Evolutionary conservation across 1,140 invertebrate genomes (phyloP).

Genomic region (Archegozetes longisetosus): DNA sequence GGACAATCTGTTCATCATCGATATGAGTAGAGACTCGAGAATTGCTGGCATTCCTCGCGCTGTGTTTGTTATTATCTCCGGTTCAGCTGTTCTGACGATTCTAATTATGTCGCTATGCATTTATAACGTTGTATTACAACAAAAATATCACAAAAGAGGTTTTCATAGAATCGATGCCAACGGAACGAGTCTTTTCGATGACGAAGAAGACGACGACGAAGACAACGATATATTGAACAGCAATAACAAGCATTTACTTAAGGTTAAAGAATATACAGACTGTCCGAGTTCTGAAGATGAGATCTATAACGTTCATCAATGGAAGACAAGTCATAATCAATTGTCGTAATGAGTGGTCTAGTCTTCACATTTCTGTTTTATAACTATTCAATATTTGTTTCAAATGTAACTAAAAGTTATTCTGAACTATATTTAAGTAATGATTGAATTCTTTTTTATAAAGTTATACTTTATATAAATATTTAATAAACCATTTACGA

Average conservation of each 20-base stretch:
- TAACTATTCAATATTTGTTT: too few species aligned
- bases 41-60: constrained; percentile 52
- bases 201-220: background rate
- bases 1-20: constrained; percentile 38
- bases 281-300: background rate
- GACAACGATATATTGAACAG: background rate
- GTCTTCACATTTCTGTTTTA: too few species aligned
- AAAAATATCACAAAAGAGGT: background rate
- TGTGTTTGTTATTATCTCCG: constrained; percentile 39
- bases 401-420: too few species aligned
- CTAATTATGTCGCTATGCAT: constrained; percentile 8
- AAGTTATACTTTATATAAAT: too few species aligned
- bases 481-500: too few species aligned
- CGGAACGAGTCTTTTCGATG: background rate
- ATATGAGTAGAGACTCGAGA: constrained; percentile 42
- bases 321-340: background rate
- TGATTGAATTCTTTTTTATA: too few species aligned
- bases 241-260: background rate
- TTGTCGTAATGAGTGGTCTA: too few species aligned
- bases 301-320: background rate
- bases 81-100: constrained; percentile 10
- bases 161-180: background rate
- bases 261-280: background rate
- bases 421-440: too few species aligned
- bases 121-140: constrained; percentile 10